Evolutionary conservation across 2,888 invertebrate genomes (phyloP).

Genomic region (Epsilonema sp.): DNA sequence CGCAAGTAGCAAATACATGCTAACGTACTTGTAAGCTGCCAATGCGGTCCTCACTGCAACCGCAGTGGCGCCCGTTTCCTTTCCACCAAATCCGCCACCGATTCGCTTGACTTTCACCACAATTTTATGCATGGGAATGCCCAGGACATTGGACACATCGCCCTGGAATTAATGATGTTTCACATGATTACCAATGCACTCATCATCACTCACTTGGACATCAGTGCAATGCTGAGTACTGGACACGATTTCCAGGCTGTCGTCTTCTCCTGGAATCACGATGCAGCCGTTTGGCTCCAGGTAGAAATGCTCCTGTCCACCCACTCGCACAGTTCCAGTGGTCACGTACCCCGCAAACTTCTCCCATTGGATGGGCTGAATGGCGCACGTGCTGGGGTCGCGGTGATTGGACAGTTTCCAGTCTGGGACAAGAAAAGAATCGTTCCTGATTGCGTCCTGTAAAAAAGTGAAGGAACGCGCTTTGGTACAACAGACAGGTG

Average conservation of each 20-base stretch:
- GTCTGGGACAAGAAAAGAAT: no score
- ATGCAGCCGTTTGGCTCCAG: constrained; percentile 51
- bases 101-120: constrained; percentile 59
- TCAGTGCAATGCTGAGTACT: constrained; percentile 46
- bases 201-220: constrained; percentile 15
- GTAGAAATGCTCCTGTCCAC: constrained; percentile 91
- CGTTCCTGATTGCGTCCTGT: no score
- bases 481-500: no score
- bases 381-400: no score
- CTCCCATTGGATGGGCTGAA: no score
- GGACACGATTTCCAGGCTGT: constrained; percentile 50
- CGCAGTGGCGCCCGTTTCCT: constrained; percentile 53
- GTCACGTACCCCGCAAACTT: no score
- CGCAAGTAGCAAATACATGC: background rate
- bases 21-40: constrained; percentile 46
- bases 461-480: no score
- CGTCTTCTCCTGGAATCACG: constrained; percentile 41
- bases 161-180: background rate
- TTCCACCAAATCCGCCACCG: constrained; percentile 89
- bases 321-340: constrained; percentile 55
- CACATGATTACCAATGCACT: no score
- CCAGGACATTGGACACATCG: constrained; percentile 36
- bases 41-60: constrained; percentile 53
- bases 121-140: constrained; percentile 48
- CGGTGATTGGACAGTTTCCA: no score